Percentiles rank a stretch among this genome's conserved stretches.
Evolutionary conservation across 2,797 vertebrate species (phyloP).

Genomic region (Fistularia commersonii): DNA sequence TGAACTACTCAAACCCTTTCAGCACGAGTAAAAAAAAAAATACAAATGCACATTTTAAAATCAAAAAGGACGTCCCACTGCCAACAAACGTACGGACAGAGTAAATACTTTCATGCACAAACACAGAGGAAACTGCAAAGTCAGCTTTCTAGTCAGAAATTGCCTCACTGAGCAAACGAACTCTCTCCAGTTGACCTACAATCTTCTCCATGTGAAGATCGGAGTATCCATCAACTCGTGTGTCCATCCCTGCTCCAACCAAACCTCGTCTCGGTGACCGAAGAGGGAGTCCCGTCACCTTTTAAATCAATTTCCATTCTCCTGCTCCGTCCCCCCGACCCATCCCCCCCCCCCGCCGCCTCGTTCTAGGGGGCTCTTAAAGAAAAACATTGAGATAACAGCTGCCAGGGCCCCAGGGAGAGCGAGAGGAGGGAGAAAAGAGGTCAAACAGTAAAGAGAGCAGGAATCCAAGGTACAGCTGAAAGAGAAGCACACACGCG

Average conservation of each 20-base stretch:
- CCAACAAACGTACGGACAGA: constrained; percentile 1
- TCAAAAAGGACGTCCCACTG: constrained; percentile 16
- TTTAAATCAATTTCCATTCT: constrained; percentile 61
- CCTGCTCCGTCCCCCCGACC: constrained; percentile 29
- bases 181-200: constrained; percentile 34
- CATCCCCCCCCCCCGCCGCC: constrained; percentile 63
- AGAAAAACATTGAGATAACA: constrained; percentile 80
- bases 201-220: not conserved
- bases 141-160: constrained; percentile 53
- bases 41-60: constrained; percentile 5
- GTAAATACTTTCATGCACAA: not conserved
- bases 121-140: constrained; percentile 46
- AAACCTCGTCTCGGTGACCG: constrained; percentile 38
- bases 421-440: constrained; percentile 68
- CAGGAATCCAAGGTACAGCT: constrained; percentile 72
- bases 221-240: not conserved
- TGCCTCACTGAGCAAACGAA: constrained; percentile 45
- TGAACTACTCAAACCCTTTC: constrained; percentile 21
- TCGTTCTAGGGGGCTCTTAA: constrained; percentile 72
- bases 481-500: constrained; percentile 45
- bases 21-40: constrained; percentile 20
- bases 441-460: constrained; percentile 77
- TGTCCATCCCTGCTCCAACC: constrained; percentile 10
- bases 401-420: constrained; percentile 77
- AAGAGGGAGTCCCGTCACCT: constrained; percentile 52